These are phyloP conservation scores for Bos javanicus DNA, from an alignment of 2,113 vertebrate genomes.

Conservation along the genomic window DNA sequence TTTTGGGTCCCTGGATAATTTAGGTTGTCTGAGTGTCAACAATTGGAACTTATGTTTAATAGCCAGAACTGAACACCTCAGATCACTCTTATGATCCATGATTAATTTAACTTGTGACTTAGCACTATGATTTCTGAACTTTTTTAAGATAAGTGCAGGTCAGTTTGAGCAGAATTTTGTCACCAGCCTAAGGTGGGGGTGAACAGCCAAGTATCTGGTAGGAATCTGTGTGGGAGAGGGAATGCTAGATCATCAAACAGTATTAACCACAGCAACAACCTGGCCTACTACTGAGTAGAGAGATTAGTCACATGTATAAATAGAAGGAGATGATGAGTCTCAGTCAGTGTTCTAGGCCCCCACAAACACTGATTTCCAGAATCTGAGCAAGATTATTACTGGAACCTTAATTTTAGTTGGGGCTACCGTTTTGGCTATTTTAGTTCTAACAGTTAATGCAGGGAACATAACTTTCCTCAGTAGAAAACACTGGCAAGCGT, in stretches of 20 bases:
- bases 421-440: constrained; percentile 31
- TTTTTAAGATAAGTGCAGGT: background rate
- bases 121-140: background rate
- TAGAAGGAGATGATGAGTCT: constrained; percentile 38
- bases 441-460: background rate
- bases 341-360: constrained; percentile 22
- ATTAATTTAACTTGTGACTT: background rate
- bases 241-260: constrained; percentile 34
- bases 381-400: constrained; percentile 49
- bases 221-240: background rate
- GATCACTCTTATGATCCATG: background rate
- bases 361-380: constrained; percentile 47
- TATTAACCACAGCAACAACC: constrained; percentile 12
- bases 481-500: background rate
- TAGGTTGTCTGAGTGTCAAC: background rate
- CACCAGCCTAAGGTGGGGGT: background rate
- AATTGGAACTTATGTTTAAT: background rate
- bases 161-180: background rate
- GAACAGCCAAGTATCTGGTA: background rate
- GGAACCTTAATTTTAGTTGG: constrained; percentile 40
- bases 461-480: background rate
- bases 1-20: background rate
- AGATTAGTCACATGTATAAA: constrained; percentile 64
- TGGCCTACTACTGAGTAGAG: constrained; percentile 33
- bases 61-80: background rate